A percentile compares a stretch with the other conserved stretches of the same genome.
phyloP scores from a whole-genome alignment of 1,140 invertebrate genomes.

The Neotoxoptera formosana region DNA sequence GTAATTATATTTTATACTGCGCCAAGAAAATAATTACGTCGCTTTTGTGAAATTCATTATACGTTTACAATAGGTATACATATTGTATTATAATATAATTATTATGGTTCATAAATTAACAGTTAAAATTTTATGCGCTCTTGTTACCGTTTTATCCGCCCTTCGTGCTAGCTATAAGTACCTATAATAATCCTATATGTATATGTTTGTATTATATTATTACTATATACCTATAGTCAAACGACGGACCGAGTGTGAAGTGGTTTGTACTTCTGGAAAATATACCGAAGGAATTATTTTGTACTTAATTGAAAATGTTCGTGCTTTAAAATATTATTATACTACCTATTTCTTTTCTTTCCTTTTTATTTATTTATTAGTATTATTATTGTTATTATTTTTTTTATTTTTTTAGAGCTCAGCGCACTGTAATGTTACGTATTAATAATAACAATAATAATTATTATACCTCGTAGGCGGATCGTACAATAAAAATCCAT shows the following conservation, averaged over 20 bases:
- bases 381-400: too few relatives aligned
- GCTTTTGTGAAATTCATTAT: not conserved
- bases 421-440: not conserved
- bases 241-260: not conserved
- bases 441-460: slow-evolving; percentile 3
- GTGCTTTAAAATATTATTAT: not conserved
- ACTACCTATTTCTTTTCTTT: not conserved
- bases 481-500: not conserved
- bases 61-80: not conserved
- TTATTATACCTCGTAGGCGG: not conserved
- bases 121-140: not conserved
- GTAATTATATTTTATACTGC: not conserved
- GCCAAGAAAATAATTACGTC: not conserved
- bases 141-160: not conserved
- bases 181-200: not conserved
- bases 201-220: not conserved
- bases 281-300: not conserved
- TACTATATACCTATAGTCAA: not conserved
- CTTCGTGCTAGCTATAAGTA: not conserved
- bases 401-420: not conserved
- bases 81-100: slow-evolving; percentile 11
- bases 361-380: not conserved
- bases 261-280: not conserved
- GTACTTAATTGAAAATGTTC: slow-evolving; percentile 18
- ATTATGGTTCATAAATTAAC: slow-evolving; percentile 16